Conservation (phyloP, 2,888 invertebrate species). For the Dryococelus australis region DNA sequence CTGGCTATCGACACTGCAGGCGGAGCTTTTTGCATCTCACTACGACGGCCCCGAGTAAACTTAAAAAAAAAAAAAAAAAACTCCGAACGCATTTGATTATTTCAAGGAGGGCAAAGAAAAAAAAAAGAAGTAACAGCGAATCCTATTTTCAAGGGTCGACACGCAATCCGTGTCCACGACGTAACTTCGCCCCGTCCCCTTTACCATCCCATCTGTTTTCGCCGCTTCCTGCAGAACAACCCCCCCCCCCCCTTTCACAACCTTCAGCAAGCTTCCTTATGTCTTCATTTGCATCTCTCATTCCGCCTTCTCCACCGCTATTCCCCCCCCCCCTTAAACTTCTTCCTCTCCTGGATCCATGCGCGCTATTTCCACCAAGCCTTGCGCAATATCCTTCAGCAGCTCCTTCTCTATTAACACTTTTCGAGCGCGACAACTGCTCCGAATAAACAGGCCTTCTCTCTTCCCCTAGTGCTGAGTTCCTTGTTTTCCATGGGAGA, state of each 20-base stretch:
- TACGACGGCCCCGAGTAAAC: neutral
- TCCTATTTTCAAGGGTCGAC: neutral
- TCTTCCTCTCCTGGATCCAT: neutral
- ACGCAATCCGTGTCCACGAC: neutral
- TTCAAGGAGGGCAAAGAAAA: neutral
- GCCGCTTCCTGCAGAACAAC: neutral
- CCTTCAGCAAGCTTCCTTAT: neutral
- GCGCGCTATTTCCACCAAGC: neutral
- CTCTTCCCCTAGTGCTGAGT: neutral
- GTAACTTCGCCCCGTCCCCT: neutral
- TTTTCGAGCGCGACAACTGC: neutral
- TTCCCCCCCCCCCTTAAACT: neutral
- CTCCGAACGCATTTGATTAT: neutral
- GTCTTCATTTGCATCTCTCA: neutral
- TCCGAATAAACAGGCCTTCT: conserved; percentile 8
- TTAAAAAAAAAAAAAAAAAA: neutral
- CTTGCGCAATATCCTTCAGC: neutral
- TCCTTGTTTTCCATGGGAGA: neutral
- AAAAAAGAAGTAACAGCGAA: neutral
- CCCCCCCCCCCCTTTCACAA: no score
- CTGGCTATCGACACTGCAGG: neutral
- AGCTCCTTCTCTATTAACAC: neutral
- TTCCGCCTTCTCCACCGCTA: neutral
- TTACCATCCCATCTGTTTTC: neutral
- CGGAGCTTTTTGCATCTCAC: neutral